Conservation (phyloP, 2,113 vertebrate species). For the Cyprinodon brontotheroides region DNA sequence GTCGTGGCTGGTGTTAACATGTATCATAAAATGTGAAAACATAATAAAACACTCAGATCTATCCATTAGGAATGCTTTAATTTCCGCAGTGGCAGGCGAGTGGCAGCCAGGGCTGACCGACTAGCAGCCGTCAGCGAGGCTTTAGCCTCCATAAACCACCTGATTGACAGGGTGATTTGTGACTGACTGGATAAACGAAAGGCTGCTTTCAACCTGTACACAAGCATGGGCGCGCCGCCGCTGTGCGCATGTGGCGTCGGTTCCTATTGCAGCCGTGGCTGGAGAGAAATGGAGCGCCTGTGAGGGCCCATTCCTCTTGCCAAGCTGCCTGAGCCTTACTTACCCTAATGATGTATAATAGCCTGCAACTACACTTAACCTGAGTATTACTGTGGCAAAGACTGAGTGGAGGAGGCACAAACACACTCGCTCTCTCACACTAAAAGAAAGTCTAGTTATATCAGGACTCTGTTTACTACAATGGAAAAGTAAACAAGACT, state of each 20-base stretch:
- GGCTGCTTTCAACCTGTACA: constrained; percentile 45
- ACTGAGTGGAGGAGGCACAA: constrained; percentile 67
- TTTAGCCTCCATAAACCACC: constrained; percentile 64
- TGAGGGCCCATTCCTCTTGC: constrained; percentile 86
- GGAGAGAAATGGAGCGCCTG: constrained; percentile 72
- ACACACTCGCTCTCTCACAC: constrained; percentile 29
- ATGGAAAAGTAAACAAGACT: constrained; percentile 44
- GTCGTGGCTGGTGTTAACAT: constrained; percentile 56
- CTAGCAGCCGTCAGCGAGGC: constrained; percentile 56
- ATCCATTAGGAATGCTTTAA: constrained; percentile 68
- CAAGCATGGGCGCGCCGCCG: constrained; percentile 10
- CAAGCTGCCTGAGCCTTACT: constrained; percentile 84
- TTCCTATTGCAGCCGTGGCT: constrained; percentile 59
- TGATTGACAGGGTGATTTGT: constrained; percentile 77
- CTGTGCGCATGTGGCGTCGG: constrained; percentile 32
- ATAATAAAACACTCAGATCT: constrained; percentile 66
- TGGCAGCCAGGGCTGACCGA: constrained; percentile 63
- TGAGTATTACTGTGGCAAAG: constrained; percentile 85
- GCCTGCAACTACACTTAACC: constrained; percentile 96
- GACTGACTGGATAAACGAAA: constrained; percentile 68
- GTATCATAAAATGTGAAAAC: constrained; percentile 72
- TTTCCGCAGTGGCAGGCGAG: constrained; percentile 59
- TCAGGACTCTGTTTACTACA: constrained; percentile 64
- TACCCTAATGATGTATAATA: constrained; percentile 95
- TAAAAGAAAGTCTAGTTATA: constrained; percentile 46